Evolutionary conservation across 2,797 vertebrate species (phyloP), one percentile per base, ranked within the genome.

Genomic region (Anguilla anguilla): DNA sequence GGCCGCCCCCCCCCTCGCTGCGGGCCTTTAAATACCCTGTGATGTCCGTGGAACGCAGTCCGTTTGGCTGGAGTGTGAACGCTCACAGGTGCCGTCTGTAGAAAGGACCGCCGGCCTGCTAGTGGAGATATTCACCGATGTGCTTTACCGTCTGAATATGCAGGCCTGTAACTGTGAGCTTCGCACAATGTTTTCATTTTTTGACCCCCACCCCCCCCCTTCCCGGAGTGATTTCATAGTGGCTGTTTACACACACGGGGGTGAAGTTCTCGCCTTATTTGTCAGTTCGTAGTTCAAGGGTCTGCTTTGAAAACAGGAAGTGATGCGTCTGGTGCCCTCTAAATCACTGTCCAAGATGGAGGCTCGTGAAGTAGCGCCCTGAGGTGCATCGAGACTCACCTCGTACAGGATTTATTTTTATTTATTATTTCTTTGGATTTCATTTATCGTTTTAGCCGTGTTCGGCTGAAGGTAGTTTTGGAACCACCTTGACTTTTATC

Each of bases 11-110:
- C 19, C 85, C 17, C 31, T 81, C 35, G 1, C 43, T 31, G 79
- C 86, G 91, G 91, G 90, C 92, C 90, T 90, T 61, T 88, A 89
- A 64, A 43, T 90, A 59, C 88, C 85, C 89, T 91, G 90, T 90
- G 93, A 91, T 84, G 6, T 6, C 17, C 87, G 88, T 88, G 84
- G 87, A 87, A 85, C 86, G 6, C 85, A 7, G 22, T 46, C 77
- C 22, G 77, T 49, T 43, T 46, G 77, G 77, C 77, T 49, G 43
- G 77, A 6, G 43, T 10, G 7, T 3, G 43, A 81, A 49, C 17
- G 77, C 43, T 43, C 46, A 15, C 39, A 46, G 43, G 74, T 5
- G 19, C 74, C 9, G 25, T 79, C 74, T 39, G 35, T 19, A 4
- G 43, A 39, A 11, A 15, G 6, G 39, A 9, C 74, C 74, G 46